Evolutionary conservation across 2,113 vertebrate species (phyloP).

Genomic region (Bettongia penicillata): DNA sequence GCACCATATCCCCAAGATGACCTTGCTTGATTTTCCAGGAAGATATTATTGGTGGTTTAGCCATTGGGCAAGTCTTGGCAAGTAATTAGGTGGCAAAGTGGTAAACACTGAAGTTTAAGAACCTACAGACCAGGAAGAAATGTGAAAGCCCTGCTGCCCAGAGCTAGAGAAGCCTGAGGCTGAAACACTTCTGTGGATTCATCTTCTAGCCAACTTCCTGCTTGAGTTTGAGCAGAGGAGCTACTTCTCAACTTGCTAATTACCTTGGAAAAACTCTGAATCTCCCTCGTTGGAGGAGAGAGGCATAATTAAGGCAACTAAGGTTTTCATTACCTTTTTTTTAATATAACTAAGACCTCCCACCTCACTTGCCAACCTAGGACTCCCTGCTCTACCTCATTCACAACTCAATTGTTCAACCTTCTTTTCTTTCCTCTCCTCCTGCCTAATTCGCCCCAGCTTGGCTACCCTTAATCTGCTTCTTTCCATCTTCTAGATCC

Average conservation of each 20-base stretch:
- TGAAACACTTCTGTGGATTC: not conserved
- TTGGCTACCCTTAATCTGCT: not conserved
- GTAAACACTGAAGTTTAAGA: not conserved
- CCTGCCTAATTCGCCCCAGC: not conserved
- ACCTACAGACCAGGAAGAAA: not conserved
- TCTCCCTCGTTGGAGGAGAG: not conserved
- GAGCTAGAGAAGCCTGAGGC: not conserved
- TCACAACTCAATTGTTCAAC: not conserved
- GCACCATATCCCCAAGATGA: not conserved
- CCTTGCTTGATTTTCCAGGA: slow-evolving; percentile 37
- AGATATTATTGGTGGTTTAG: slow-evolving; percentile 44
- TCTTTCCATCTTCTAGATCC: not conserved
- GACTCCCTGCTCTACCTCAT: not conserved
- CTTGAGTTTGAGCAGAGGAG: not conserved
- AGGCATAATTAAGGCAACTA: not conserved
- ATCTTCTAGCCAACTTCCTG: too few species aligned
- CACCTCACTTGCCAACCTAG: not conserved
- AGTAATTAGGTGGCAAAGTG: not conserved
- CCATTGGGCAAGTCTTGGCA: slow-evolving; percentile 48
- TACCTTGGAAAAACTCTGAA: not conserved
- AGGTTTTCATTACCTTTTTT: not conserved
- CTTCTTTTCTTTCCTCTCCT: not conserved
- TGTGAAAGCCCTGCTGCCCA: not conserved
- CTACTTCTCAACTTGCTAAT: not conserved
- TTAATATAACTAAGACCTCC: not conserved